Evolutionary conservation across 2,888 invertebrate species (phyloP).

Genomic region (Beris morrisii): DNA sequence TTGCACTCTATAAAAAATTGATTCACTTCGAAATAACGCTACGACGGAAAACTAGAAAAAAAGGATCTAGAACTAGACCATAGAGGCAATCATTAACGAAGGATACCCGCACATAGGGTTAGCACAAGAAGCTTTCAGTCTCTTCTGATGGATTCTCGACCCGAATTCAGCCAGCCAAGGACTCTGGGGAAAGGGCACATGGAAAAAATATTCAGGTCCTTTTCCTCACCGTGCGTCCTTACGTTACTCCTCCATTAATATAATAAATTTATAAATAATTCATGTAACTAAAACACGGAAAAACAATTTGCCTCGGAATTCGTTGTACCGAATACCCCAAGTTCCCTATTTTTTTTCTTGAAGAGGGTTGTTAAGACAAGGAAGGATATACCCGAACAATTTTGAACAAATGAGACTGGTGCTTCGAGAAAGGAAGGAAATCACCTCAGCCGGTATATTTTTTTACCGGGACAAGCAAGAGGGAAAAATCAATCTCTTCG

Average conservation of each 20-base stretch:
- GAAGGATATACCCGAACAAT: conserved; percentile 1
- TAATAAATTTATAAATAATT: conserved; percentile 46
- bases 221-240: too few species aligned
- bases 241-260: conserved; percentile 42
- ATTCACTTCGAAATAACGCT: conserved; percentile 33
- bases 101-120: too few species aligned
- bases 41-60: too few species aligned
- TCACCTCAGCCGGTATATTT: background rate
- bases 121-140: too few species aligned
- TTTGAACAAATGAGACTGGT: background rate
- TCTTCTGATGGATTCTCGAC: too few species aligned
- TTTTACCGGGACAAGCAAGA: background rate
- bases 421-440: background rate
- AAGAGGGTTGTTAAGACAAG: too few species aligned
- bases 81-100: too few species aligned
- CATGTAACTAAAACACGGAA: conserved; percentile 45
- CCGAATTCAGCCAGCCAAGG: too few species aligned
- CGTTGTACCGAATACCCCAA: background rate
- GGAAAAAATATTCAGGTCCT: too few species aligned
- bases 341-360: background rate
- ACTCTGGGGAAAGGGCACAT: too few species aligned
- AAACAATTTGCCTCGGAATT: conserved; percentile 39
- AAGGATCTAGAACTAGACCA: too few species aligned
- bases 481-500: conserved; percentile 10
- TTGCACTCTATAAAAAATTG: conserved; percentile 41